Evolutionary conservation across 2,113 vertebrate genomes (phyloP), one percentile per base, ranked within the genome.

Genomic region (Erinaceus europaeus): DNA sequence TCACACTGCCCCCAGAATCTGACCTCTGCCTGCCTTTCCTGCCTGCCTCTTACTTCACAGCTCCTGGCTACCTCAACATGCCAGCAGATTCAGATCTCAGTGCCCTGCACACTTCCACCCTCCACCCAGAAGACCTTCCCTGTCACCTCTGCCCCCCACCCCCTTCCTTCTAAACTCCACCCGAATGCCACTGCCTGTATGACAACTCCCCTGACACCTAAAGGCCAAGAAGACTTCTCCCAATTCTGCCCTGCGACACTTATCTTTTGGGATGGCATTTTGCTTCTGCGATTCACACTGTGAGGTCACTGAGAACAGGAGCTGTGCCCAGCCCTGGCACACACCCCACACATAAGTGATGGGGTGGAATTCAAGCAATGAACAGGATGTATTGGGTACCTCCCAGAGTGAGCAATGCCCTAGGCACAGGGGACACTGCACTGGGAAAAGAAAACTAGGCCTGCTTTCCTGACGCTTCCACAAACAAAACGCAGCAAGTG

Each of bases 241-340:
- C 7, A 0, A 14, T 32, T n/a, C 21, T 40, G 53, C 29, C 65
- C 44, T 1, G 0, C 67, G 9, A 0, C 0, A 25, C 44, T 21
- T 2, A n/a, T 62, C 29, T 57, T 48, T 36, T 17, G 9, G 42
- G 72, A 71, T 1, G 62, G 46, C 77, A 71, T 15, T 69, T 6
- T 74, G 62, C 81, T 77, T 57, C 62, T 15, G 14, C 46, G 57
- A 23, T 0, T 34, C 62, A 55, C 32, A 40, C 25, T 12, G 44
- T n/a, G 82, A 88, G 67, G 38, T 79, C 79, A 13, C 8, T 29
- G 20, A 57, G 34, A 32, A n/a, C 38, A 67, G 61, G 61, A 36
- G 9, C 72, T 18, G 17, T 5, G 62, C 27, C 42, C 48, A 2
- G 64, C 12, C 32, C 21, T 8, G 23, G 57, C 40, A 46, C 59